Percentiles rank a stretch among this genome's conserved stretches.
Conservation (phyloP, 1,140 invertebrate species). For the Aphelenchoides fujianensis region DNA sequence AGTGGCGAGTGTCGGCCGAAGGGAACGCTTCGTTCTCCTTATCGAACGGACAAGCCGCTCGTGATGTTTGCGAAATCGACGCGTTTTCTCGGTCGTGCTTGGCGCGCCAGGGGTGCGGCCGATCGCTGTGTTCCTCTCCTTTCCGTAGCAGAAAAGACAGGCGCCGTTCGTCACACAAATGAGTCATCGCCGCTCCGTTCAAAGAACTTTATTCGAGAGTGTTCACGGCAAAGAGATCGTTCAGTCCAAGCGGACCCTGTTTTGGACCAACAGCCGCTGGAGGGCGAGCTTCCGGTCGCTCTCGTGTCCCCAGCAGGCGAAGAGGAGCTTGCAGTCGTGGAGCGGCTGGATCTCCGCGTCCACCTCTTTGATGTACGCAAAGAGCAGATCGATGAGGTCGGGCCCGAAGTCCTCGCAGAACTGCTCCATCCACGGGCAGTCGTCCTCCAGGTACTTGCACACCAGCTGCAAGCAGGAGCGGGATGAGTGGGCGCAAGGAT, state of each 20-base stretch:
- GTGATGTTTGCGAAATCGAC: no score
- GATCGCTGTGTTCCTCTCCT: no score
- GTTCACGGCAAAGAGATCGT: neutral
- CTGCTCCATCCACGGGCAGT: neutral
- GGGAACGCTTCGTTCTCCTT: no score
- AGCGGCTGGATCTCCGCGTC: neutral
- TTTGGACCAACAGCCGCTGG: neutral
- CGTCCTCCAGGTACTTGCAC: constrained; percentile 7
- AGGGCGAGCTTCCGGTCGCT: neutral
- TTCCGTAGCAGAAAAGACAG: no score
- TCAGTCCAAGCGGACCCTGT: neutral
- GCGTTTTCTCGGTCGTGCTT: no score
- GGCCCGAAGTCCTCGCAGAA: neutral
- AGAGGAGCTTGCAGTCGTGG: constrained; percentile 11
- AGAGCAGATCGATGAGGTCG: neutral
- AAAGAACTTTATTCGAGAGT: neutral
- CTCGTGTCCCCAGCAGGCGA: constrained; percentile 5
- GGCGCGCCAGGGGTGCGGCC: no score
- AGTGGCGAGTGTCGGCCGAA: no score
- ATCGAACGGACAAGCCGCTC: no score
- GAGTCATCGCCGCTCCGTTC: no score
- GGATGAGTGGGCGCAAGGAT: no score
- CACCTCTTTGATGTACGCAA: neutral
- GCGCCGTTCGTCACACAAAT: no score
- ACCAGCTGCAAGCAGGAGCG: neutral